Evolutionary conservation across 2,888 invertebrate genomes (phyloP).

Genomic region (Cetonia aurata): DNA sequence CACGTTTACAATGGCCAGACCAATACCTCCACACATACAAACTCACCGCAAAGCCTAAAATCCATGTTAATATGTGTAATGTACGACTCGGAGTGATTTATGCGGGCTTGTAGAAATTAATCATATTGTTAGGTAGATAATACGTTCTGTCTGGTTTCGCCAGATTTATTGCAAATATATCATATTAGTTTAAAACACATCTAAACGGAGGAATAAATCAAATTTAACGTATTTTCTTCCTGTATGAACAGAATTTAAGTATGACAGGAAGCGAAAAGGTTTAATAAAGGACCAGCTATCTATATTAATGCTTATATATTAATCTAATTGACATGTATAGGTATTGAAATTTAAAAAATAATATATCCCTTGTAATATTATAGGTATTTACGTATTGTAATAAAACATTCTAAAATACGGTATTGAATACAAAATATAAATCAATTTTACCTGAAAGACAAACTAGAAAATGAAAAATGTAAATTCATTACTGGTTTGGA

Average conservation of each 20-base stretch:
- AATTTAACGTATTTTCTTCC: slow-evolving; percentile 32
- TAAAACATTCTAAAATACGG: too few relatives aligned
- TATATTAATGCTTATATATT: slow-evolving; percentile 34
- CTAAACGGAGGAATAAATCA: slow-evolving; percentile 29
- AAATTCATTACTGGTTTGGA: too few relatives aligned
- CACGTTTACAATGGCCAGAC: slow-evolving; percentile 59
- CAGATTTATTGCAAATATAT: slow-evolving; percentile 42
- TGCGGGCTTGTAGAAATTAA: slow-evolving; percentile 53
- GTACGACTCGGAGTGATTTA: slow-evolving; percentile 60
- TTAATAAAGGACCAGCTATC: slow-evolving; percentile 21
- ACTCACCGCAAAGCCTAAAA: slow-evolving; percentile 62
- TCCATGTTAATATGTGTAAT: slow-evolving; percentile 63
- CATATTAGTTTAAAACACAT: slow-evolving; percentile 37
- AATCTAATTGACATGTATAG: slow-evolving; percentile 30
- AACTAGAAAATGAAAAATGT: too few relatives aligned
- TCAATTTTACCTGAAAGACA: too few relatives aligned
- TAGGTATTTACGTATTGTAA: too few relatives aligned
- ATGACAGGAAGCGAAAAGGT: slow-evolving; percentile 28
- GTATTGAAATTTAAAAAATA: neutral
- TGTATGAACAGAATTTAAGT: slow-evolving; percentile 22
- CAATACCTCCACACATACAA: slow-evolving; percentile 54
- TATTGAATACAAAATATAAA: too few relatives aligned
- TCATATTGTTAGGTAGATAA: slow-evolving; percentile 44
- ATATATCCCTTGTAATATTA: too few relatives aligned
- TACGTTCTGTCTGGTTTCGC: slow-evolving; percentile 35